Percentiles rank a stretch among this genome's conserved stretches.
These are phyloP conservation scores for Portunus trituberculatus DNA, from an alignment of 1,140 invertebrate species.

Conservation along the genomic window DNA sequence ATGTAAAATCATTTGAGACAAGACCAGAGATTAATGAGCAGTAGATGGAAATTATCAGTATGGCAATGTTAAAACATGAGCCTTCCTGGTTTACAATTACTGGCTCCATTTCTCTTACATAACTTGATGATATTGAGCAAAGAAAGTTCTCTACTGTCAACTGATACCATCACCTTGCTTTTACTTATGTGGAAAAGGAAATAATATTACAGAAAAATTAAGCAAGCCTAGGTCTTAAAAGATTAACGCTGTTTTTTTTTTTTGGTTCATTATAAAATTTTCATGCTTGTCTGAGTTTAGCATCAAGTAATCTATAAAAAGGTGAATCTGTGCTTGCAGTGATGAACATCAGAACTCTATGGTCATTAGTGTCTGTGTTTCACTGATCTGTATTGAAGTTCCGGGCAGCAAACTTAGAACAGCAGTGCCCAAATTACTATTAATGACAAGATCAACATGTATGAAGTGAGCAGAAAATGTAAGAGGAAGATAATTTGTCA, in stretches of 20 bases:
- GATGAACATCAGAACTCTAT: constrained; percentile 62
- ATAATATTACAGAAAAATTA: not conserved
- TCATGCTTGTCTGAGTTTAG: not conserved
- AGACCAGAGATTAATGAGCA: constrained; percentile 70
- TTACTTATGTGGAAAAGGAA: constrained; percentile 16
- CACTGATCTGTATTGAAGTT: constrained; percentile 49
- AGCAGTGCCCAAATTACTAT: constrained; percentile 50
- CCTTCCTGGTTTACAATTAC: constrained; percentile 56
- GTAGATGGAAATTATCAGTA: constrained; percentile 51
- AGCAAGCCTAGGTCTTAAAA: not conserved
- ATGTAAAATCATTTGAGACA: constrained; percentile 58
- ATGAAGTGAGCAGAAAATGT: constrained; percentile 49
- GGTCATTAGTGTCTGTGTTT: constrained; percentile 54
- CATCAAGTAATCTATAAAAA: constrained; percentile 29
- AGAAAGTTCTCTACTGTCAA: constrained; percentile 73
- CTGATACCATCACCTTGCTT: constrained; percentile 64
- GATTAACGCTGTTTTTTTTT: not conserved
- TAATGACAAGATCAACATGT: constrained; percentile 61
- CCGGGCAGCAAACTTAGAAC: constrained; percentile 56
- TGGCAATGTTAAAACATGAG: constrained; percentile 61
- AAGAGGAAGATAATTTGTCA: constrained; percentile 43
- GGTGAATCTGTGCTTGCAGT: constrained; percentile 66
- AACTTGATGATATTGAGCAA: constrained; percentile 72
- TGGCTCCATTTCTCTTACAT: constrained; percentile 63
- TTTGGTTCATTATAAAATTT: not conserved